Conservation (phyloP, 2,113 vertebrate genomes). For the Malurus alboscapulatus region DNA sequence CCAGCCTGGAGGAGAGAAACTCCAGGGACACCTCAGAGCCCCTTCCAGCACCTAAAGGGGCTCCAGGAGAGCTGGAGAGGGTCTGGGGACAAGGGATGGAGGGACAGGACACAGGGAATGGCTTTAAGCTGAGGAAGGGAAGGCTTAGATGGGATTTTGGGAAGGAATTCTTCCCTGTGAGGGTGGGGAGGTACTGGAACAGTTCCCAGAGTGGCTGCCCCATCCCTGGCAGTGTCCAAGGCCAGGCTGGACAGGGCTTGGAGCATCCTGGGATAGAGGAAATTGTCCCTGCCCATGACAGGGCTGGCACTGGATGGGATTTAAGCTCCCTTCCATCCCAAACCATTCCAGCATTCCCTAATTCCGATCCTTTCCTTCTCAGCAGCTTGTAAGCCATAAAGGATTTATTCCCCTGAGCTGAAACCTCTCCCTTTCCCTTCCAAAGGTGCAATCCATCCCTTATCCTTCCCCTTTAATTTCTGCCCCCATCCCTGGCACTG, state of each 20-base stretch:
- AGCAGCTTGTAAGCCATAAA: background rate
- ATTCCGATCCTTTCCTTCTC: background rate
- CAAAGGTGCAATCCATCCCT: background rate
- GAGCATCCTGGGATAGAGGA: fast-evolving
- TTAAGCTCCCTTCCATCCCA: background rate
- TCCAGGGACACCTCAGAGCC: background rate
- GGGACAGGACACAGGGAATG: background rate
- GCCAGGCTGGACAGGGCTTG: fast-evolving
- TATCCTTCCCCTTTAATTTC: background rate
- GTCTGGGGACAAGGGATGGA: background rate
- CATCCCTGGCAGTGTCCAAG: background rate
- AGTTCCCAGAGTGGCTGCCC: background rate
- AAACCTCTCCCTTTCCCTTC: background rate
- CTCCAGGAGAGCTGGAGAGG: background rate
- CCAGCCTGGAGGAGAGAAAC: background rate
- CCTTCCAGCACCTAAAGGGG: background rate
- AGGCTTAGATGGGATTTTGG: background rate
- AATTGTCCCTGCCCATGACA: background rate
- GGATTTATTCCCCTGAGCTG: background rate
- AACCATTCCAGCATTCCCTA: background rate
- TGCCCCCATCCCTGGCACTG: background rate
- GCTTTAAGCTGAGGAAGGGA: background rate
- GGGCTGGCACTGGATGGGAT: background rate
- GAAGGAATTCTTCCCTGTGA: background rate
- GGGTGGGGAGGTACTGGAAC: fast-evolving